phyloP scores from a whole-genome alignment of 2,888 invertebrate genomes.

The Cartodere bifasciata region DNA sequence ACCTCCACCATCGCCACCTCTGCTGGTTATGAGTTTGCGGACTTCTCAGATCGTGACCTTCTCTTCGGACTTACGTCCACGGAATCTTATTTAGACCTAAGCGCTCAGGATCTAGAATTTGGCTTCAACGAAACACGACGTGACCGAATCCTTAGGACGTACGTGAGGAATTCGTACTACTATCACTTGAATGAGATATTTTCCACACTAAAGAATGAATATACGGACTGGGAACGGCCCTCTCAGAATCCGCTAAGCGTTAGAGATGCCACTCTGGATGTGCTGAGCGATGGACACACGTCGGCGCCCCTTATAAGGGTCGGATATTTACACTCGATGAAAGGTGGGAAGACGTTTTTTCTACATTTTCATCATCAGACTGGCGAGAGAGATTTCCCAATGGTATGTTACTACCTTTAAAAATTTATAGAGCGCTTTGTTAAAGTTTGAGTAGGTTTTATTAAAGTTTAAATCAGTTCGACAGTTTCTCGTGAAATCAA shows the following conservation, averaged over 20 bases:
- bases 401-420: slow-evolving; percentile 43
- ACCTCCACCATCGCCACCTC: slow-evolving; percentile 54
- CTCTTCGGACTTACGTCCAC: slow-evolving; percentile 73
- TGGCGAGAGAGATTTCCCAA: slow-evolving; percentile 64
- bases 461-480: no score
- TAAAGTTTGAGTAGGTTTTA: no score
- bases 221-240: slow-evolving; percentile 90
- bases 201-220: slow-evolving; percentile 85
- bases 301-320: slow-evolving; percentile 73
- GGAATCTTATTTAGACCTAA: slow-evolving; percentile 72
- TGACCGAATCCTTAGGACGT: slow-evolving; percentile 78
- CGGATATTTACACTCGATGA: slow-evolving; percentile 66
- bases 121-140: slow-evolving; percentile 83
- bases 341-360: slow-evolving; percentile 73
- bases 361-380: slow-evolving; percentile 82
- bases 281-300: slow-evolving; percentile 84
- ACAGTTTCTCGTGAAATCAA: no score
- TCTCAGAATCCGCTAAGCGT: slow-evolving; percentile 77
- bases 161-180: slow-evolving; percentile 87
- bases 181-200: slow-evolving; percentile 93
- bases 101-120: slow-evolving; percentile 75
- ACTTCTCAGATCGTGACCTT: slow-evolving; percentile 70
- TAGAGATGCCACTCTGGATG: slow-evolving; percentile 72
- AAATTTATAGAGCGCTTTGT: no score
- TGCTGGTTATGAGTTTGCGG: slow-evolving; percentile 68